Evolutionary conservation across 2,113 vertebrate species (phyloP).

Genomic region (Echinops telfairi): DNA sequence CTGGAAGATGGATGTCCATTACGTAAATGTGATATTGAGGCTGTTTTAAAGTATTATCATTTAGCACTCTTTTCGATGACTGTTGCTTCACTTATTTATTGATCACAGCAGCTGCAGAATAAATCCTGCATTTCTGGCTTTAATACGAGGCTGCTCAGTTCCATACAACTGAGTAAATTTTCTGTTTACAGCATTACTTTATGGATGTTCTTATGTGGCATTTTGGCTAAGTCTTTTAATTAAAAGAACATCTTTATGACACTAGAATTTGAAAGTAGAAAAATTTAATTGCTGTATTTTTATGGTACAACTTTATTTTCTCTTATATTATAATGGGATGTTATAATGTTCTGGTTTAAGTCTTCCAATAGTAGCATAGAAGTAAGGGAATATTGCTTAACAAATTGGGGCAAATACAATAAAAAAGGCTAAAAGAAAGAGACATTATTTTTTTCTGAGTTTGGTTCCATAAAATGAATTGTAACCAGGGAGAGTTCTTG

Average conservation of each 20-base stretch:
- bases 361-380: no score
- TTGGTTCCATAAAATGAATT: no score
- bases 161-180: slow-evolving; percentile 27
- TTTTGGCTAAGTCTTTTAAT: slow-evolving; percentile 70
- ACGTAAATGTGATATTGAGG: slow-evolving; percentile 50
- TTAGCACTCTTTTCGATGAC: slow-evolving; percentile 55
- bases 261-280: slow-evolving; percentile 52
- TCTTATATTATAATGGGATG: slow-evolving; percentile 44
- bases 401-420: no score
- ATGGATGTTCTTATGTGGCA: neutral
- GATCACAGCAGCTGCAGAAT: slow-evolving; percentile 42
- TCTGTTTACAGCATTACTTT: slow-evolving; percentile 64
- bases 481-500: no score
- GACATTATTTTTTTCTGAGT: no score
- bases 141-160: neutral
- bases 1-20: neutral
- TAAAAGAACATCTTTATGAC: slow-evolving; percentile 69
- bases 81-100: neutral
- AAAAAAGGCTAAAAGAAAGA: no score
- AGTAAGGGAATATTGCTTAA: no score
- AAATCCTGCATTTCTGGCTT: slow-evolving; percentile 13
- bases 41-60: slow-evolving; percentile 30
- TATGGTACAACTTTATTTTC: slow-evolving; percentile 52
- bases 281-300: slow-evolving; percentile 54
- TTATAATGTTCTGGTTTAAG: neutral